Percentiles rank a stretch among this genome's conserved stretches.
Evolutionary conservation across 2,888 invertebrate species (phyloP).

Genomic region (Pristionchus mayeri): DNA sequence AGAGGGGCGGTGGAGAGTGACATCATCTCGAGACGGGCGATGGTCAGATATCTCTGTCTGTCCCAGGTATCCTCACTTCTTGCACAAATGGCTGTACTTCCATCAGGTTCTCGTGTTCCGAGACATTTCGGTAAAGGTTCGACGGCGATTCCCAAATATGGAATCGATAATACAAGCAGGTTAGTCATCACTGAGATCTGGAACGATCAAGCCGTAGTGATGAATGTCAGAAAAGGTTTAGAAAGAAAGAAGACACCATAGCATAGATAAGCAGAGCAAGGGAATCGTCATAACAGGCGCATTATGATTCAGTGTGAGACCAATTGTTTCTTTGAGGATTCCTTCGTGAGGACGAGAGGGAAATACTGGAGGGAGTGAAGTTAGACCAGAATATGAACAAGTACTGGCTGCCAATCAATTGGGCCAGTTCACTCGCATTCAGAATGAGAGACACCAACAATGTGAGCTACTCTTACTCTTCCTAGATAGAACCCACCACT

Average conservation of each 20-base stretch:
- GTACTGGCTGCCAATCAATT: slow-evolving; percentile 74
- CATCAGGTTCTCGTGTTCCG: slow-evolving; percentile 56
- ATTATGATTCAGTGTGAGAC: not conserved
- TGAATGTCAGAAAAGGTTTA: too few species aligned
- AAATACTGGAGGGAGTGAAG: slow-evolving; percentile 57
- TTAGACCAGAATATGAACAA: slow-evolving; percentile 61
- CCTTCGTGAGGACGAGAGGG: slow-evolving; percentile 64
- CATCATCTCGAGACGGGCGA: slow-evolving; percentile 54
- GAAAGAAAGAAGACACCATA: too few species aligned
- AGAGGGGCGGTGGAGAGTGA: slow-evolving; percentile 55
- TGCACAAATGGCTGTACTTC: too few species aligned
- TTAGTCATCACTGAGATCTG: slow-evolving; percentile 37
- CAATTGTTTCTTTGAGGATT: slow-evolving; percentile 65
- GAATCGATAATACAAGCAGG: slow-evolving; percentile 57
- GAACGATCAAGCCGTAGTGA: too few species aligned
- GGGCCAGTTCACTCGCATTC: slow-evolving; percentile 60
- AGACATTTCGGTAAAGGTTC: slow-evolving; percentile 56
- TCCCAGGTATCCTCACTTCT: slow-evolving; percentile 58
- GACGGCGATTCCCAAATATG: slow-evolving; percentile 56
- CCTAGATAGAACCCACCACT: too few species aligned
- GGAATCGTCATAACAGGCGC: too few species aligned
- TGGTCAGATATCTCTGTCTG: slow-evolving; percentile 65
- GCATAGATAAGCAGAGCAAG: too few species aligned
- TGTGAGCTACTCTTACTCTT: not conserved
- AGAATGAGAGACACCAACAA: slow-evolving; percentile 48